Base-by-base conservation (phyloP, 2,113 vertebrate species). In the Cinclus cinclus region DNA sequence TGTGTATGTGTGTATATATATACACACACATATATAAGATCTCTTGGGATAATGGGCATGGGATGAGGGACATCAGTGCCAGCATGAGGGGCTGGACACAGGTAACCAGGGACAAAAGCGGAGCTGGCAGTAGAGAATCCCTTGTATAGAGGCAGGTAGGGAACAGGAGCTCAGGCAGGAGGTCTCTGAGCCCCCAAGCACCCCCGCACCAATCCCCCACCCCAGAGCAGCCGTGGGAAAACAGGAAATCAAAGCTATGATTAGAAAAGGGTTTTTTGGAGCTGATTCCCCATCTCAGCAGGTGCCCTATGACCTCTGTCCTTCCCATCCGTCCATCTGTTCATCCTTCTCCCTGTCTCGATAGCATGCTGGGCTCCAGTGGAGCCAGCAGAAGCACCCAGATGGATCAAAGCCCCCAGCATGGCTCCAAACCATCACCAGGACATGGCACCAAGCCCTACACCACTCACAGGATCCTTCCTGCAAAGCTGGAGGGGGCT, bases 261-360 rank as follows among this genome's bases (percentile, higher is more conserved):
- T 68, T 80, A 94, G 91, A 78, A 90, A 74, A 92, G 50, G 62
- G 77, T 17, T 58, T 93, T 89, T 82, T 91, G 95, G 96, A 96
- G 88, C 88, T 65, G 83, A 58, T 90, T 49, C 62, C 74, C 85
- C 19, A 5, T 41, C 85, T 13, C 95, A 93, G 92, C 88, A 89
- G 95, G 95, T 92, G 90, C 59, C 88, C 71, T 1, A 2, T 6
- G 25, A 84, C 82, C 95, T 81, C 84, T 8, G n/a, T 68, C 87
- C 62, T 82, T 70, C 77, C 88, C 11, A 19, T 87, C 91, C 31
- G 4, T 77, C 82, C 68, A 42, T 87, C 91, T 47, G 24, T 53
- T 74, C 17, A 4, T n/a, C 63, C 80, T 21, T 37, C 47, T 56
- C 37, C 79, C 69, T 33, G 13, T 52, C 75, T 60, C 11, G 0